Base-by-base conservation (phyloP, 1,140 invertebrate species). In the Teleopsis dalmanni region DNA sequence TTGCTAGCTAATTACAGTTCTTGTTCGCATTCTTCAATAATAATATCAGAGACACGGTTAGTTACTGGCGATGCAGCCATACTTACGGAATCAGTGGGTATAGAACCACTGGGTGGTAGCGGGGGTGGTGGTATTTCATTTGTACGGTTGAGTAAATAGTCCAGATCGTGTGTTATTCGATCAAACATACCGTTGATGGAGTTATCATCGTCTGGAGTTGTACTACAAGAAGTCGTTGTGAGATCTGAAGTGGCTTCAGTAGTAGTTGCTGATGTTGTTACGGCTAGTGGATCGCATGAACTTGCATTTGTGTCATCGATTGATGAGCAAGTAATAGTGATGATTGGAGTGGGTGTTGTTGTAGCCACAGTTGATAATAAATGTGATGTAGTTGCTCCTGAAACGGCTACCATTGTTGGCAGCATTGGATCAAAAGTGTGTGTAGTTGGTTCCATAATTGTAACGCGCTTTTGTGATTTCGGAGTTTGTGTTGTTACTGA, bases 121-220 rank as follows among this genome's bases (percentile, higher is more conserved):
- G 54, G 55, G 27, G 58, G 47, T 19, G 55, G 47, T n/a, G 38
- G 38, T 27, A 48, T 40, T 7, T 56, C 43, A 36, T 51, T 47
- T 38, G 73, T 80, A 43, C 81, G 76, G 64, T 85, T 85, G 40
- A 87, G 67, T 48, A 87, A 65, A 71, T 85, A 87, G 65, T 86
- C 83, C 34, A 86, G 72, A 67, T 87, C 83, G 57, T 83, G 79
- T 2, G 81, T 82, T 57, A 87, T 87, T 54, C 83, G 77, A 65
- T 84, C 80, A 3, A 86, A 67, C 73, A 85, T 81, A 42, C 80
- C 79, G 42, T 75, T 72, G 13, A 74, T 45, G 14, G 57, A 27
- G 38, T 58, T 51, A 9, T 56, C 61, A 52, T 60, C 58, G 21
- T 51, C 49, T 14, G 54, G 42, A 3, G 18, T 38, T 33, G 33